Base-by-base conservation (phyloP, 53 echinoderm and acorn worm genomes). In the Arbacia lixula region DNA sequence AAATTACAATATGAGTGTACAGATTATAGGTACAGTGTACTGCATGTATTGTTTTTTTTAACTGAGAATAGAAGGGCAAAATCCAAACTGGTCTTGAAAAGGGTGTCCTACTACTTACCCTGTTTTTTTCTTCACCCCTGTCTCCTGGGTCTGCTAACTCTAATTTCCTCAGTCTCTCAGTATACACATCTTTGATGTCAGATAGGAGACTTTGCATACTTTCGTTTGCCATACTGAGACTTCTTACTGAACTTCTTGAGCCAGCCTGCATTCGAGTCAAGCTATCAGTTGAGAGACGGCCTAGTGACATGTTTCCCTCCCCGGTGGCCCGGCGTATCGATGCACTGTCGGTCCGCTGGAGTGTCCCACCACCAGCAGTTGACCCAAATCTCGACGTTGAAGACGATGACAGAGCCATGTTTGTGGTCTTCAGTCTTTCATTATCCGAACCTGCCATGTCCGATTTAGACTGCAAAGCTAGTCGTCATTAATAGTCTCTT, bases 121-220 rank as follows among this genome's bases (percentile, higher is more conserved):
- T 6, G 27, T 11, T 77, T 37, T 56, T 77, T 25, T 77, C 77
- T n/a, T 77, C 58, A 2, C 64, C n/a, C n/a, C n/a, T n/a, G n/a
- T n/a, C 64, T 29, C 41, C 37, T 27, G 12, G 38, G 14, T 4
- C 56, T 56, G 77, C 39, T 37, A 55, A 56, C 28, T 87, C 86
- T 30, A 94, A 53, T 63, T 87, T 88, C 53, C 85, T 50, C 33
- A 94, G 65, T 65, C 91, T 89, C 37, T 75, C 86, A 40, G 84
- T 84, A 88, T 94, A 94, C 25, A 94, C 85, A 40, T 89, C 94
- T 56, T 86, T 72, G 53, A 94, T 89, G 27, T 94, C 94, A 12
- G 43, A 86, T 84, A 94, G 77, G 57, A 94, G 51, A 14, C 91
- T 88, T 60, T 91, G 91, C 78, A 94, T 92, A 42, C 87, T 89